phyloP scores from a whole-genome alignment of 2,888 invertebrate species.

The Ophonus ardosiacus region DNA sequence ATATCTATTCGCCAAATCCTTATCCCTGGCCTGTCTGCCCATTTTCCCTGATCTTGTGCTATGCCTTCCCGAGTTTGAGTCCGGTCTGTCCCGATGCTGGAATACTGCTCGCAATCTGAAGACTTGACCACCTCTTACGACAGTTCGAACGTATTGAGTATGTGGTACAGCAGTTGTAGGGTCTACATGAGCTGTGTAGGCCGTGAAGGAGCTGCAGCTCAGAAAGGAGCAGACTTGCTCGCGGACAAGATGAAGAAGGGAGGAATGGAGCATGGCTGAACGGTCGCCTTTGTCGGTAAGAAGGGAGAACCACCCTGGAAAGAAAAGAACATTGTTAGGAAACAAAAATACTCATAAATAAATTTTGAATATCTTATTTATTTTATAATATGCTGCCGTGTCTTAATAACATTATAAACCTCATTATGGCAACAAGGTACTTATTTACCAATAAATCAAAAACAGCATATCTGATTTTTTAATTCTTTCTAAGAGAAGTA shows the following conservation, averaged over 20 bases:
- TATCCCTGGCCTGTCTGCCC: conserved; percentile 74
- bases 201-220: conserved; percentile 81
- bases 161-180: conserved; percentile 64
- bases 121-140: conserved; percentile 84
- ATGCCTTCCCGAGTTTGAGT: conserved; percentile 68
- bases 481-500: too few relatives aligned
- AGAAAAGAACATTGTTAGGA: background rate
- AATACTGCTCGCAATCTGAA: conserved; percentile 86
- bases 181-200: conserved; percentile 76
- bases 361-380: background rate
- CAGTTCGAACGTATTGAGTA: conserved; percentile 74
- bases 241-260: conserved; percentile 82
- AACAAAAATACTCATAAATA: too few relatives aligned
- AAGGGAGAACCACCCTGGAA: conserved; percentile 83
- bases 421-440: too few relatives aligned
- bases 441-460: too few relatives aligned
- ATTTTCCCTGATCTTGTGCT: conserved; percentile 70
- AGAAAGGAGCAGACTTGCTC: conserved; percentile 84
- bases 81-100: conserved; percentile 81
- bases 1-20: conserved; percentile 78
- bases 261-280: conserved; percentile 81
- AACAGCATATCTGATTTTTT: too few relatives aligned
- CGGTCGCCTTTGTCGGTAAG: conserved; percentile 83
- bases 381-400: background rate
- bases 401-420: too few relatives aligned